Percentiles rank a stretch among this genome's conserved stretches.
Evolutionary conservation across 2,797 vertebrate species (phyloP).

Genomic region (Pseudopleuronectes americanus): DNA sequence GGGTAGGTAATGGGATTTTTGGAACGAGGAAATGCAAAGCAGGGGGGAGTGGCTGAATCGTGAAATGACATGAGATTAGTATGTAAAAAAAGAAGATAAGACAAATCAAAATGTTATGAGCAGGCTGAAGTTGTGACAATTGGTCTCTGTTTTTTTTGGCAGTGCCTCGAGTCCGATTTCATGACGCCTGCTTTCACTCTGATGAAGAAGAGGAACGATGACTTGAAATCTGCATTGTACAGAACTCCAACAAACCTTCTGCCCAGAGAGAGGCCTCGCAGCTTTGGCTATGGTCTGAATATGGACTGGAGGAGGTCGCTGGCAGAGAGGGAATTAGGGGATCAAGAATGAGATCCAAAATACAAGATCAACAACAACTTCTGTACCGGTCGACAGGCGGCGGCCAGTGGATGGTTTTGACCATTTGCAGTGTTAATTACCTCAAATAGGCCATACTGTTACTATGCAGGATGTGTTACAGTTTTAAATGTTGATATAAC

Average conservation of each 20-base stretch:
- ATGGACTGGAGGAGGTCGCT: slow-evolving; percentile 58
- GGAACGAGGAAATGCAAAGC: too few relatives aligned
- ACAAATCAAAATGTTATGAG: too few relatives aligned
- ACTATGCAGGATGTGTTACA: background rate
- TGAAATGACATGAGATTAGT: too few relatives aligned
- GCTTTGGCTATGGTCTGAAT: slow-evolving; percentile 36
- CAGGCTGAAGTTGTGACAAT: too few relatives aligned
- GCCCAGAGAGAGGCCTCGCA: slow-evolving; percentile 65
- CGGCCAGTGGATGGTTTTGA: slow-evolving; percentile 13
- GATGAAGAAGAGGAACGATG: slow-evolving; percentile 79
- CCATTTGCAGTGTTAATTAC: slow-evolving; percentile 51
- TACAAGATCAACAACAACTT: background rate
- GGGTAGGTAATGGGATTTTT: too few relatives aligned
- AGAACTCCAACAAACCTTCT: slow-evolving; percentile 49
- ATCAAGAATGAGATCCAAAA: slow-evolving; percentile 40
- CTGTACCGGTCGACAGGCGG: slow-evolving; percentile 13
- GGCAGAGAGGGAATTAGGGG: slow-evolving; percentile 16
- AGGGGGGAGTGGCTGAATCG: too few relatives aligned
- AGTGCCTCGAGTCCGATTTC: slow-evolving; percentile 57
- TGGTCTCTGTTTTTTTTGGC: slow-evolving; percentile 24
- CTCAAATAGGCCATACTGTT: background rate
- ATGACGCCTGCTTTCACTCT: slow-evolving; percentile 76
- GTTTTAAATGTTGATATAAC: slow-evolving; percentile 1
- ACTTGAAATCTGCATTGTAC: slow-evolving; percentile 53
- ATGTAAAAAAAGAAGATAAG: too few relatives aligned